Evolutionary conservation across 2,113 vertebrate species (phyloP).

Genomic region (Calypte anna): DNA sequence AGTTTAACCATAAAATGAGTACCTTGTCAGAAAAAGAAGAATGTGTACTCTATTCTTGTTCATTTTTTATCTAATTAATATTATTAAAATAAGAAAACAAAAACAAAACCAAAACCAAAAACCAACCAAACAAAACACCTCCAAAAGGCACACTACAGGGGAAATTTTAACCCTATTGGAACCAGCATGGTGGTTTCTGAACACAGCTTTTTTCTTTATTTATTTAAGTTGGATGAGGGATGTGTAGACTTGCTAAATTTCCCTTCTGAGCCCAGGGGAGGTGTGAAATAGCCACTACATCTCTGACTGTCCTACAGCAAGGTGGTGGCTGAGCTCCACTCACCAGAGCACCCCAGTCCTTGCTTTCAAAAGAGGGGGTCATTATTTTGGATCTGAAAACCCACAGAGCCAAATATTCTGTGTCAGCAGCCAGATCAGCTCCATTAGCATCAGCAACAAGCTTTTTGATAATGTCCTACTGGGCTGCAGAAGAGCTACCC

Average conservation of each 20-base stretch:
- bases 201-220: background rate
- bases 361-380: background rate
- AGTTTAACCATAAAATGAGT: background rate
- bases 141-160: background rate
- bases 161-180: background rate
- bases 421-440: background rate
- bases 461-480: background rate
- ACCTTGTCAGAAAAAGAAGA: background rate
- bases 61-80: background rate
- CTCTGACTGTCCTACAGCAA: background rate
- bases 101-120: too few species aligned
- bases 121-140: background rate
- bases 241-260: background rate
- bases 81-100: background rate
- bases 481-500: background rate
- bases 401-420: background rate
- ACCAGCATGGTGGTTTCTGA: background rate
- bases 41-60: background rate
- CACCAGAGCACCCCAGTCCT: background rate
- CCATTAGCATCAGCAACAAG: conserved; percentile 12
- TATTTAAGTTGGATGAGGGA: background rate
- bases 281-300: background rate
- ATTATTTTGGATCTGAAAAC: conserved; percentile 18
- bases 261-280: background rate
- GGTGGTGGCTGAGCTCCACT: background rate